Conservation (phyloP, 2,797 vertebrate genomes). For the Liparis tanakae region DNA sequence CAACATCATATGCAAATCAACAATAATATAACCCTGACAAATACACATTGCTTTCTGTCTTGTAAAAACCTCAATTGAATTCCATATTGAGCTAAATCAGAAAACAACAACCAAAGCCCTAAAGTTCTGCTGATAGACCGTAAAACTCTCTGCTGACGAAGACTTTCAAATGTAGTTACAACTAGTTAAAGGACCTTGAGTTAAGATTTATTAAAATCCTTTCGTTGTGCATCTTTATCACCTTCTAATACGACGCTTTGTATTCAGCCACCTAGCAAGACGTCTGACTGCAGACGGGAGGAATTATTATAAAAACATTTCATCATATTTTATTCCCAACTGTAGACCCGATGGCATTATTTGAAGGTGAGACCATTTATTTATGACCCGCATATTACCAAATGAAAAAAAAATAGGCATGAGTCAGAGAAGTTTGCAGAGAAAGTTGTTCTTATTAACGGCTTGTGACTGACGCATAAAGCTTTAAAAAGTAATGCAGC, state of each 20-base stretch:
- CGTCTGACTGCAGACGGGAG: background rate
- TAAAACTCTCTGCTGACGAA: background rate
- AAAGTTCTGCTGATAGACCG: background rate
- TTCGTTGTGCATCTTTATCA: background rate
- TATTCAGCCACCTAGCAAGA: background rate
- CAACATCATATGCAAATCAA: constrained; percentile 35
- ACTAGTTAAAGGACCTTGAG: background rate
- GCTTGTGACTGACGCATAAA: background rate
- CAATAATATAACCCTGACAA: constrained; percentile 35
- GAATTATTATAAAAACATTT: background rate
- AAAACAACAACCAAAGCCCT: constrained; percentile 4
- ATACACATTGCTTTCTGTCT: constrained; percentile 10
- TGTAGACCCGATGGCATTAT: background rate
- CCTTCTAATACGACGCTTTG: background rate
- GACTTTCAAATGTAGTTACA: background rate
- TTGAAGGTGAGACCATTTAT: background rate
- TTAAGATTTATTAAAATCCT: background rate
- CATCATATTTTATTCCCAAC: background rate
- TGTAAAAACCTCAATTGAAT: background rate
- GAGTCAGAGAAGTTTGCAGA: background rate
- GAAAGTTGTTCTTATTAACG: background rate
- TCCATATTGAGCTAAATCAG: constrained; percentile 15
- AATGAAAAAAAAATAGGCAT: background rate
- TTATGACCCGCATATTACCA: background rate
- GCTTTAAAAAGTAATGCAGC: background rate